These are phyloP conservation scores for Parazoanthus swiftii DNA, from an alignment of 92 coral and sea anemone species.

Conservation along the genomic window DNA sequence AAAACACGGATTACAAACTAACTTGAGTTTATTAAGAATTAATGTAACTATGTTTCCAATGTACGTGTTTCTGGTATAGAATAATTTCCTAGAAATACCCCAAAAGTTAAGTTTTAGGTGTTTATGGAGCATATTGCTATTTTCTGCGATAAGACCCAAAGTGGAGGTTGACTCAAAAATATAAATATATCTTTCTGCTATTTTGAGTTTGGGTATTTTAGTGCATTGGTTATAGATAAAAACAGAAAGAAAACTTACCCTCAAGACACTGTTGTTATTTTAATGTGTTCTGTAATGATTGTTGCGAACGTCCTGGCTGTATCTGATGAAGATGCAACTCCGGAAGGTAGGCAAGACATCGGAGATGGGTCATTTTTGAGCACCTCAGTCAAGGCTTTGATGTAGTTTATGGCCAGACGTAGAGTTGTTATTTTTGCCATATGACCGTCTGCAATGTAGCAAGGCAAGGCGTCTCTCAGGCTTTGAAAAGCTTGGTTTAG, in stretches of 20 bases:
- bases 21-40: too few species aligned
- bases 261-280: conserved; percentile 29
- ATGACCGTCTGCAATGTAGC: conserved; percentile 99
- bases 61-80: background rate
- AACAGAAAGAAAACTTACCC: background rate
- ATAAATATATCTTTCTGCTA: too few species aligned
- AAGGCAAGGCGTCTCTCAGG: conserved; percentile 95
- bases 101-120: background rate
- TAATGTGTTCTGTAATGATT: conserved; percentile 29
- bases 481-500: conserved; percentile 94
- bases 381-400: conserved; percentile 93
- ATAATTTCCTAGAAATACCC: background rate
- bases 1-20: background rate
- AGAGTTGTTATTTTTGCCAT: conserved; percentile 98
- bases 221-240: background rate
- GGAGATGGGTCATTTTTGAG: conserved; percentile 67
- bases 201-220: background rate
- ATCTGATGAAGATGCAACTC: conserved; percentile 5
- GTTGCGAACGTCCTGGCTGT: conserved; percentile 25
- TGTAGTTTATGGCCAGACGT: conserved; percentile 95
- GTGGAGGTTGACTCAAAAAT: background rate
- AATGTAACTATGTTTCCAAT: background rate
- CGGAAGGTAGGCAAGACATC: conserved; percentile 16
- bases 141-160: background rate
- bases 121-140: background rate